These are phyloP conservation scores for Drosophila sulfurigaster DNA, from an alignment of 1,140 invertebrate species.

Conservation along the genomic window DNA sequence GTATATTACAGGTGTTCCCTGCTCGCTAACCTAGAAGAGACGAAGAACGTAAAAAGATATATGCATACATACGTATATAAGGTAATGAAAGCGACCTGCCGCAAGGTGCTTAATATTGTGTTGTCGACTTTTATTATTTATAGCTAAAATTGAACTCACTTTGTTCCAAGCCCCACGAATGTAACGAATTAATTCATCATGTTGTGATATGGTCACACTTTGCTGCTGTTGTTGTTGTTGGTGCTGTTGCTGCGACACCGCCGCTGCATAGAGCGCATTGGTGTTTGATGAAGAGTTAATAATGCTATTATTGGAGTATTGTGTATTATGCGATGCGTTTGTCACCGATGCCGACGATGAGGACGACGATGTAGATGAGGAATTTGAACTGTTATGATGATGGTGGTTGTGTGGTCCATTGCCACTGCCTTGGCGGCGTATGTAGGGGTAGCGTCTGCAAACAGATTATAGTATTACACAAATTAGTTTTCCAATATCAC, in stretches of 20 bases:
- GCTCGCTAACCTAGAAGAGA: slow-evolving; percentile 70
- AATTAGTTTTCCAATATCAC: slow-evolving; percentile 37
- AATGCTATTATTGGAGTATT: slow-evolving; percentile 70
- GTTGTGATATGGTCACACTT: slow-evolving; percentile 73
- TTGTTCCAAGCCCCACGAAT: slow-evolving; percentile 83
- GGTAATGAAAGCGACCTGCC: slow-evolving; percentile 38
- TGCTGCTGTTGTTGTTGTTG: slow-evolving; percentile 38
- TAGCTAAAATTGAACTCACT: slow-evolving; percentile 51
- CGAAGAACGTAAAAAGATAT: background rate
- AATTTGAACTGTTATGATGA: slow-evolving; percentile 61
- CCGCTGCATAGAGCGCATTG: slow-evolving; percentile 45
- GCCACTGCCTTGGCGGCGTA: slow-evolving; percentile 70
- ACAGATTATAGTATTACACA: slow-evolving; percentile 18
- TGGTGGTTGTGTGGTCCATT: slow-evolving; percentile 69
- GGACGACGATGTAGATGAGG: slow-evolving; percentile 61
- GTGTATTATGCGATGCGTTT: slow-evolving; percentile 58
- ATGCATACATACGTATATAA: background rate
- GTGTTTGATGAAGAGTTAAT: slow-evolving; percentile 60
- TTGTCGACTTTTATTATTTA: slow-evolving; percentile 1
- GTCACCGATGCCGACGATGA: slow-evolving; percentile 51
- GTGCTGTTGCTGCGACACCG: slow-evolving; percentile 52
- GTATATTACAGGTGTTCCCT: slow-evolving; percentile 70
- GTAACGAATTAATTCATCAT: slow-evolving; percentile 82
- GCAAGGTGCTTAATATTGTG: slow-evolving; percentile 31
- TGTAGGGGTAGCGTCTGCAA: slow-evolving; percentile 74